phyloP scores from a whole-genome alignment of 2,797 vertebrate species.

The Melanotaenia maccullochi region DNA sequence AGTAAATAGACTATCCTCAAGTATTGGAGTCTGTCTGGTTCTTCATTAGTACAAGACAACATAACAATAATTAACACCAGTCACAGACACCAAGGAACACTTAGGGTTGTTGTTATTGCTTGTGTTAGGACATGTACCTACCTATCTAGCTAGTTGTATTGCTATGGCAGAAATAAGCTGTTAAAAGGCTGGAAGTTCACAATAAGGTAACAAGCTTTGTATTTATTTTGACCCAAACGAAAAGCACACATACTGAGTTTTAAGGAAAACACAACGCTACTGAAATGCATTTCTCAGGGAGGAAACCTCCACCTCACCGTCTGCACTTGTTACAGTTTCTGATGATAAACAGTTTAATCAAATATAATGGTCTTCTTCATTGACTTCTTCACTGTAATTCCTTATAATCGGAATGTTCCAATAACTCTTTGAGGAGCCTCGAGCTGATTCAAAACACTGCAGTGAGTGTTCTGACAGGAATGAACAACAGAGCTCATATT shows the following conservation, averaged over 20 bases:
- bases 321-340: background rate
- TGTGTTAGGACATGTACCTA: conserved; percentile 27
- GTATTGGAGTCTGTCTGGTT: conserved; percentile 27
- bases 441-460: background rate
- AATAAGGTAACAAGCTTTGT: conserved; percentile 13
- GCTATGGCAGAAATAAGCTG: conserved; percentile 29
- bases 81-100: conserved; percentile 31
- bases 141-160: conserved; percentile 27
- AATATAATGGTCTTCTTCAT: background rate
- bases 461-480: background rate
- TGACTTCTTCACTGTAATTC: background rate
- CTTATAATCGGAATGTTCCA: background rate
- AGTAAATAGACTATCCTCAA: conserved; percentile 28
- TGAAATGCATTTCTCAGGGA: background rate
- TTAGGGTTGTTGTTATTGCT: conserved; percentile 45
- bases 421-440: conserved; percentile 6
- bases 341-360: background rate
- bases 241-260: background rate
- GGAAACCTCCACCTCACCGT: background rate
- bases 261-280: background rate
- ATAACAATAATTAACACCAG: conserved; percentile 57
- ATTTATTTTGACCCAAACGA: conserved; percentile 10
- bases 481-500: background rate
- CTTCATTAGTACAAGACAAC: conserved; percentile 43
- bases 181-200: conserved; percentile 9